A percentile compares a stretch with the other conserved stretches of the same genome.
Conservation (phyloP, 1,140 invertebrate species). For the Macrobrachium nipponense region DNA sequence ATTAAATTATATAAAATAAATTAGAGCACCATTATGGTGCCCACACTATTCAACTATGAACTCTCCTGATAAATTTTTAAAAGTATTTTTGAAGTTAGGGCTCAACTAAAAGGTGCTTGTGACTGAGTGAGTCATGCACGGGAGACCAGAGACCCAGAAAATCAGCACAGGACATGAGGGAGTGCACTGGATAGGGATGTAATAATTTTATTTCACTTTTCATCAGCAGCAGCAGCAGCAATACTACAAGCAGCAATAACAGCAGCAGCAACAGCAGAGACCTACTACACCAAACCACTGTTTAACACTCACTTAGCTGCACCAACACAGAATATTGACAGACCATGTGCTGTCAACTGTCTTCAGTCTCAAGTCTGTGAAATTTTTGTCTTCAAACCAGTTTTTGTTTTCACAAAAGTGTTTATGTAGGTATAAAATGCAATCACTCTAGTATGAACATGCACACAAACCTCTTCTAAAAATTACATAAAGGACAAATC, state of each 20-base stretch:
- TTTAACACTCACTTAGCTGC: constrained; percentile 53
- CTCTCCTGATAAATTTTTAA: constrained; percentile 34
- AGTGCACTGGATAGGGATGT: constrained; percentile 43
- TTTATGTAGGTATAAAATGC: constrained; percentile 44
- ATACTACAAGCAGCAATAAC: constrained; percentile 33
- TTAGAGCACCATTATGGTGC: constrained; percentile 40
- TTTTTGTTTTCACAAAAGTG: constrained; percentile 27
- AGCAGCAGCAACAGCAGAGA: constrained; percentile 48
- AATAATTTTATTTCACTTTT: constrained; percentile 23
- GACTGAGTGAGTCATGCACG: constrained; percentile 54
- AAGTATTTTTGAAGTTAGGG: constrained; percentile 42
- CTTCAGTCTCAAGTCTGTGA: constrained; percentile 28
- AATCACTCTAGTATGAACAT: too few relatives aligned
- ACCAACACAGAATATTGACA: constrained; percentile 57
- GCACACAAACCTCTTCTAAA: too few relatives aligned
- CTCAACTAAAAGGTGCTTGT: constrained; percentile 58
- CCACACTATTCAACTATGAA: constrained; percentile 44
- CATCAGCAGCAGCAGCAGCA: constrained; percentile 57
- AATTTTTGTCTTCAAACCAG: constrained; percentile 34
- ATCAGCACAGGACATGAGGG: constrained; percentile 36
- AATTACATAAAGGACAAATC: too few relatives aligned
- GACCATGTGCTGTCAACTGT: constrained; percentile 49
- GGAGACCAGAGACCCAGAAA: constrained; percentile 49
- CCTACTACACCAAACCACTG: constrained; percentile 56
- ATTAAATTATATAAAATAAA: constrained; percentile 34